Conservation (phyloP, 2,113 vertebrate genomes). For the Morone saxatilis region DNA sequence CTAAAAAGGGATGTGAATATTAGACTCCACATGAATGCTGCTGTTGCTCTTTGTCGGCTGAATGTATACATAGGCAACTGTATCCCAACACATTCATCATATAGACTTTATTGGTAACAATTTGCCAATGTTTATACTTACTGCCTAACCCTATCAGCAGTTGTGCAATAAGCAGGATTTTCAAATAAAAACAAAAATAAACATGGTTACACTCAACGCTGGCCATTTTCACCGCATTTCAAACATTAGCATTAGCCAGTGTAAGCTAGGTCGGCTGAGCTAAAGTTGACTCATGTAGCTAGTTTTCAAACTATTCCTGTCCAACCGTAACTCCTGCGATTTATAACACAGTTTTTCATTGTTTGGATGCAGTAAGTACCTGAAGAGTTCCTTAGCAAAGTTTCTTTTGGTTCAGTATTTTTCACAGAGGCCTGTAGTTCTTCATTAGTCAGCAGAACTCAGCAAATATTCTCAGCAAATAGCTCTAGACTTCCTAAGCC, state of each 20-base stretch:
- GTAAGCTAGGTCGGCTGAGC: background rate
- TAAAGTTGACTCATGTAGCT: background rate
- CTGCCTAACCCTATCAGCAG: background rate
- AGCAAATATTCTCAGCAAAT: conserved; percentile 10
- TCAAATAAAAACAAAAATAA: no score
- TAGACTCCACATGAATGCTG: background rate
- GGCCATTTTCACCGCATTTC: background rate
- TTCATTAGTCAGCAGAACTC: conserved; percentile 25
- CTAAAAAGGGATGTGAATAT: background rate
- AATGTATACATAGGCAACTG: background rate
- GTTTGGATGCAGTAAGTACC: background rate
- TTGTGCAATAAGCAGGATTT: background rate
- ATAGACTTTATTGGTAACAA: background rate
- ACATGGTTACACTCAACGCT: no score
- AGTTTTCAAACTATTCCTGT: background rate
- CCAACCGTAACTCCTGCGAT: background rate
- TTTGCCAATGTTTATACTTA: background rate
- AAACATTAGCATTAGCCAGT: background rate
- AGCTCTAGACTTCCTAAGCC: conserved; percentile 5
- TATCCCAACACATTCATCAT: background rate
- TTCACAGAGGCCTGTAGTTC: conserved; percentile 13
- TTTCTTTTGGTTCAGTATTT: background rate
- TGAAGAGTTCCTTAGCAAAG: background rate
- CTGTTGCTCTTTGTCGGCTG: background rate
- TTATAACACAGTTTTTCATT: background rate